Percentiles rank a stretch among this genome's conserved stretches.
Conservation (phyloP, 2,113 vertebrate genomes). For the Megaceryle maxima region DNA sequence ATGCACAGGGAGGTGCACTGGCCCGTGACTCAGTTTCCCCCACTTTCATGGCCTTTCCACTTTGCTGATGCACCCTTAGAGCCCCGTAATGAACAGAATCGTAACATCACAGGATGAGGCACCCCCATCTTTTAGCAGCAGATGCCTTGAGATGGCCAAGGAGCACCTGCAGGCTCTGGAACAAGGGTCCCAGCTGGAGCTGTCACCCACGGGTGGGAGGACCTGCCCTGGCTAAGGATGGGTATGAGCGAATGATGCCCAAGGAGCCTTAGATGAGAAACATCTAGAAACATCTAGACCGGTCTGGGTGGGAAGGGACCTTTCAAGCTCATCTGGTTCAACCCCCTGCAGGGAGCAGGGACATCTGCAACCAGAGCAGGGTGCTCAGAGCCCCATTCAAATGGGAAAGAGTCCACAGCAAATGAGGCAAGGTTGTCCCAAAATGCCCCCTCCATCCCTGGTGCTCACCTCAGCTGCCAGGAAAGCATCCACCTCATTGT, state of each 20-base stretch:
- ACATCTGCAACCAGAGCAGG: not conserved
- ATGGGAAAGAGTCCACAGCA: not conserved
- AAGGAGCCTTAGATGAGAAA: not conserved
- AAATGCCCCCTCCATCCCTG: not conserved
- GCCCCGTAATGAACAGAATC: rapidly evolving
- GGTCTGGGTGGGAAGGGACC: not conserved
- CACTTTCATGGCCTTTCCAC: not conserved
- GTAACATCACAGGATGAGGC: not conserved
- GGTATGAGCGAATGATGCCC: not conserved
- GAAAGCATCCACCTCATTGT: slow-evolving; percentile 92
- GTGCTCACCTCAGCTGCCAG: slow-evolving; percentile 85
- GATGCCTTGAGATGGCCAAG: not conserved
- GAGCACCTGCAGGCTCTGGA: not conserved
- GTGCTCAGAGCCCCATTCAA: not conserved
- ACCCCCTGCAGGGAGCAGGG: not conserved
- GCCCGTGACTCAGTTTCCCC: not conserved
- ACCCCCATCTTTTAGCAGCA: not conserved
- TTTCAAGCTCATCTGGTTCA: not conserved
- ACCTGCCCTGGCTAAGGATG: not conserved
- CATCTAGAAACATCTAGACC: not conserved
- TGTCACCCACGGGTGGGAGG: not conserved
- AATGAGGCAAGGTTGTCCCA: not conserved
- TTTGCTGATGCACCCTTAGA: not conserved
- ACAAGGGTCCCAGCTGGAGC: not conserved
- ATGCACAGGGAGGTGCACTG: not conserved